phyloP scores from a whole-genome alignment of 2,797 vertebrate genomes.

The Sandelia bainsii region DNA sequence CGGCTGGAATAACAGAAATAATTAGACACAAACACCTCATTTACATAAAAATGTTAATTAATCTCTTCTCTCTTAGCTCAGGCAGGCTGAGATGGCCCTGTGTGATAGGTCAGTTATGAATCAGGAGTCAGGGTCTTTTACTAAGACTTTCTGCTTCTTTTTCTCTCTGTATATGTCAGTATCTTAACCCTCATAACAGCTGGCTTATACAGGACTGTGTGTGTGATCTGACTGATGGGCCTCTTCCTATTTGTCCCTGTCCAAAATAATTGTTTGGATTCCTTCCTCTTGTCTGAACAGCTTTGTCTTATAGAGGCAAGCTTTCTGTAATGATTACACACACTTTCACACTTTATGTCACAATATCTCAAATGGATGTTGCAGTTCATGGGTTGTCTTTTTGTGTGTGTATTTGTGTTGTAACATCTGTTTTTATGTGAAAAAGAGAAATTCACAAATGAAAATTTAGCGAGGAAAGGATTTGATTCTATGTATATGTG shows the following conservation, averaged over 20 bases:
- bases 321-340: conserved; percentile 5
- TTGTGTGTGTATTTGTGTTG: not conserved
- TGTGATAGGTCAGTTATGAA: conserved; percentile 58
- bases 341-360: conserved; percentile 5
- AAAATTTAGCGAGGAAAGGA: not conserved
- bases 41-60: conserved; percentile 99
- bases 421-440: not conserved
- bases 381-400: not conserved
- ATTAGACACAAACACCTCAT: conserved; percentile 92
- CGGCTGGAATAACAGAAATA: conserved; percentile 86
- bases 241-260: conserved; percentile 19
- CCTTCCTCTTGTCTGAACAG: conserved; percentile 18
- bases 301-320: conserved; percentile 13
- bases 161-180: conserved; percentile 32
- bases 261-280: conserved; percentile 30
- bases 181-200: conserved; percentile 8
- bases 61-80: conserved; percentile 89
- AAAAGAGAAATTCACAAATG: not conserved
- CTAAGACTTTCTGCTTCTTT: conserved; percentile 13
- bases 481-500: not conserved
- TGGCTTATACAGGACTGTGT: not conserved
- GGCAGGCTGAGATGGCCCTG: conserved; percentile 56
- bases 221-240: conserved; percentile 24
- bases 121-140: conserved; percentile 29
- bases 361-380: not conserved